Base-by-base conservation (phyloP, 2,797 vertebrate species). In the Cercopithecus petaurista region DNA sequence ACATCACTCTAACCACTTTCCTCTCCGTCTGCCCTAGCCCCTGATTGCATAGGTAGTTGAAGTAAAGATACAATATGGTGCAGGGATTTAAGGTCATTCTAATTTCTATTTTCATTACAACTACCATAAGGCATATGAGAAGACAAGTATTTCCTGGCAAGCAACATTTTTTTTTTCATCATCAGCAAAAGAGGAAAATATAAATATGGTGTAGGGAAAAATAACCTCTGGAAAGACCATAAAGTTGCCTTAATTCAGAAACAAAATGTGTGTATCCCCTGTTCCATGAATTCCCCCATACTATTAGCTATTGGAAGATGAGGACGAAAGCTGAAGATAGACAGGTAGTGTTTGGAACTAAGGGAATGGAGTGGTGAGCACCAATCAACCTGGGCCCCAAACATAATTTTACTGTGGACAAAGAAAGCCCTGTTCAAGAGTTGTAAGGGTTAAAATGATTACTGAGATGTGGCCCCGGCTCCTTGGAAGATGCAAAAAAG, bases 11-110 rank as follows among this genome's bases (percentile, higher is more conserved):
- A 82, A 72, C 9, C 41, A 50, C 14, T 43, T 81, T 64, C 30
- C 36, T 33, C 41, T 92, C 19, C 14, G 12, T 87, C 92, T 79
- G 22, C 8, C 36, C n/a, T 90, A 30, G 46, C 15, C 21, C 12
- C 70, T 19, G 3, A 19, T 41, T 92, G 28, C 80, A 67, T 36
- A 22, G 33, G 72, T 10, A 84, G 39, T 90, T 89, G 50, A 90
- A 90, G 48, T 86, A 81, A 87, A 97, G 84, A 72, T 13, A 89
- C 43, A 90, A 22, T 67, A 55, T 79, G 22, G 22, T 86, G 1
- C 13, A 93, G 88, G 8, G 50, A 83, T 80, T 95, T 89, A 85
- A 93, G 59, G 75, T 48, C 43, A 90, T 95, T 94, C 26, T 88
- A 77, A 76, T 75, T 94, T 93, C 43, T 93, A 6, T 81, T 96